These are phyloP conservation scores for Ptychodera flava DNA, from an alignment of 35 echinoderm and acorn worm species.

Conservation along the genomic window DNA sequence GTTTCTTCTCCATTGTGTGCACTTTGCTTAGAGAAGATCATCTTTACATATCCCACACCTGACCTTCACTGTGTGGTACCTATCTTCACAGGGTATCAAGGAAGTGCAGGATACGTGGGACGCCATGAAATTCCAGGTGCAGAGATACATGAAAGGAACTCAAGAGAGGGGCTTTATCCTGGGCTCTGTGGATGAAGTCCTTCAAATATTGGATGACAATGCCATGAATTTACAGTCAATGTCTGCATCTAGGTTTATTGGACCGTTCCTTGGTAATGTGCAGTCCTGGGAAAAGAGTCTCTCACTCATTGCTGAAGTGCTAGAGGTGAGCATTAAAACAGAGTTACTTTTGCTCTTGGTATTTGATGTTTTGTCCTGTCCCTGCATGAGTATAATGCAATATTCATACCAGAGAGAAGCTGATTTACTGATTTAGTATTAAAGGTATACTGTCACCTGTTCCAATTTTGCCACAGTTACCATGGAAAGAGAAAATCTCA, in stretches of 20 bases:
- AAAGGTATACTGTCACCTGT: no score
- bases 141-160: conserved; percentile 98
- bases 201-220: conserved; percentile 97
- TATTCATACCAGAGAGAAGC: no score
- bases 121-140: conserved; percentile 93
- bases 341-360: no score
- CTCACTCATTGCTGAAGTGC: conserved; percentile 88
- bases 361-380: no score
- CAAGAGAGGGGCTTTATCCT: conserved; percentile 96
- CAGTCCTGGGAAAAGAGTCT: conserved; percentile 98
- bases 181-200: conserved; percentile 87
- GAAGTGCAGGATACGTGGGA: conserved; percentile 97
- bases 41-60: no score
- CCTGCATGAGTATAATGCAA: no score
- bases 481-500: no score
- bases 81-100: conserved; percentile 99
- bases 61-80: no score
- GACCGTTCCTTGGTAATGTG: conserved; percentile 82
- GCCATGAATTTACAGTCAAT: conserved; percentile 99
- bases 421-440: no score
- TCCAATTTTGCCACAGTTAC: no score
- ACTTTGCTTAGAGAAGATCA: no score
- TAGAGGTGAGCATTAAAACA: conserved; percentile 93
- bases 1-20: no score
- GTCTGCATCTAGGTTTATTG: conserved; percentile 96